Conservation (phyloP, 2,113 vertebrate genomes). For the Stegastes partitus region DNA sequence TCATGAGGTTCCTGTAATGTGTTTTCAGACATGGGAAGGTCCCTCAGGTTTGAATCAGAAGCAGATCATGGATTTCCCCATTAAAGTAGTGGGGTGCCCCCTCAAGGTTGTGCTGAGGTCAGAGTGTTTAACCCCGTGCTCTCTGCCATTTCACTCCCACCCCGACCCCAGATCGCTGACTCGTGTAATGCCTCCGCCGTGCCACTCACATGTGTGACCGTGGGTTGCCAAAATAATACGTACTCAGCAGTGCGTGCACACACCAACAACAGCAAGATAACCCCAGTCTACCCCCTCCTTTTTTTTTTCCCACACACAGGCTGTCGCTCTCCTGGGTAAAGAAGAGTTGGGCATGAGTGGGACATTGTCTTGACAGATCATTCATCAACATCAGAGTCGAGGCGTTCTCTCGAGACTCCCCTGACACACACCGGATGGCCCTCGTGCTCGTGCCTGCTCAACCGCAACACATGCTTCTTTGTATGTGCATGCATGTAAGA, state of each 20-base stretch:
- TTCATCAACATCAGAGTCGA: constrained; percentile 83
- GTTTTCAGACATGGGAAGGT: constrained; percentile 1
- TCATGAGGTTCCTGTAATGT: constrained; percentile 23
- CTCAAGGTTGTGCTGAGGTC: constrained; percentile 67
- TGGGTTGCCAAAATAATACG: constrained; percentile 57
- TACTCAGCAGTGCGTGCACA: constrained; percentile 47
- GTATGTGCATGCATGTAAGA: constrained; percentile 30
- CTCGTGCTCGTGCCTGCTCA: constrained; percentile 56
- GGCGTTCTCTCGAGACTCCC: constrained; percentile 60
- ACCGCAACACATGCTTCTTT: constrained; percentile 59
- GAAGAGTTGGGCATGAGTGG: constrained; percentile 65
- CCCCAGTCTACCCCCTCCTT: constrained; percentile 6
- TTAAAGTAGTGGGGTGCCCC: constrained; percentile 72
- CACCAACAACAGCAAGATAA: constrained; percentile 56
- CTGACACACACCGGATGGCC: constrained; percentile 69
- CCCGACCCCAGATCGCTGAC: constrained; percentile 62
- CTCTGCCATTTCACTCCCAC: constrained; percentile 65
- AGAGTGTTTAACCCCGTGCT: constrained; percentile 81
- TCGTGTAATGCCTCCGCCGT: constrained; percentile 61
- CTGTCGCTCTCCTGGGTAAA: constrained; percentile 72
- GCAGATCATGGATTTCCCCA: constrained; percentile 78
- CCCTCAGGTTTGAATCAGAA: constrained; percentile 64
- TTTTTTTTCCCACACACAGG: neutral
- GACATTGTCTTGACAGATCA: constrained; percentile 77
- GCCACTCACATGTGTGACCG: constrained; percentile 37